These are phyloP conservation scores for Oegoconia quadripuncta DNA, from an alignment of 2,888 invertebrate genomes.

Conservation along the genomic window DNA sequence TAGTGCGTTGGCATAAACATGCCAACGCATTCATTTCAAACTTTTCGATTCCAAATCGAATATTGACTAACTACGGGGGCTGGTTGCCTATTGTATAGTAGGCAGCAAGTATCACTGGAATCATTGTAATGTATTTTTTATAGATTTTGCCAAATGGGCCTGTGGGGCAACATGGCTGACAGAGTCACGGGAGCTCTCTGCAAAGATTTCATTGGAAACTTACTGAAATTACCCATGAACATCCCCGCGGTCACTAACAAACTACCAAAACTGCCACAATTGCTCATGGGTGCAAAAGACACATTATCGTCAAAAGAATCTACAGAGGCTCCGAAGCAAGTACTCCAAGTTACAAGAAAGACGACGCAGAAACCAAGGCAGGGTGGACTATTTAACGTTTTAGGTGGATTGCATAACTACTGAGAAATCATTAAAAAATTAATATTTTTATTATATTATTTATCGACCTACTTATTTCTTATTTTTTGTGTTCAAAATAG, in stretches of 20 bases:
- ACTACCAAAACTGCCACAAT: neutral
- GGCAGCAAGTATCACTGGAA: neutral
- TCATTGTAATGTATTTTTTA: conserved; percentile 18
- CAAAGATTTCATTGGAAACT: conserved; percentile 51
- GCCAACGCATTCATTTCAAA: too few relatives aligned
- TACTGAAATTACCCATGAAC: conserved; percentile 47
- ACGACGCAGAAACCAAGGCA: neutral
- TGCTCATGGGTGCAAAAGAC: neutral
- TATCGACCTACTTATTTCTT: too few relatives aligned
- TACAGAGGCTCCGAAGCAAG: neutral
- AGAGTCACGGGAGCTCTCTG: conserved; percentile 78
- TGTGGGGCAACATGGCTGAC: conserved; percentile 82
- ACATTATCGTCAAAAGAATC: neutral
- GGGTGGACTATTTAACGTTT: neutral
- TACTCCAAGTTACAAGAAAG: neutral
- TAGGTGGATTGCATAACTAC: too few relatives aligned
- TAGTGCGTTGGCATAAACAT: too few relatives aligned
- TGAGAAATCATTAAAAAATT: too few relatives aligned
- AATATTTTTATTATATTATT: too few relatives aligned
- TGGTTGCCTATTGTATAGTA: too few relatives aligned
- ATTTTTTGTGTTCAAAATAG: too few relatives aligned
- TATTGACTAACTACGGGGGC: too few relatives aligned
- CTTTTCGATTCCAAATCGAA: too few relatives aligned
- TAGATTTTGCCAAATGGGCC: conserved; percentile 83
- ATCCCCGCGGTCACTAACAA: neutral